These are phyloP conservation scores for Drosophila demipolita DNA, from an alignment of 2,888 invertebrate genomes.

Conservation along the genomic window DNA sequence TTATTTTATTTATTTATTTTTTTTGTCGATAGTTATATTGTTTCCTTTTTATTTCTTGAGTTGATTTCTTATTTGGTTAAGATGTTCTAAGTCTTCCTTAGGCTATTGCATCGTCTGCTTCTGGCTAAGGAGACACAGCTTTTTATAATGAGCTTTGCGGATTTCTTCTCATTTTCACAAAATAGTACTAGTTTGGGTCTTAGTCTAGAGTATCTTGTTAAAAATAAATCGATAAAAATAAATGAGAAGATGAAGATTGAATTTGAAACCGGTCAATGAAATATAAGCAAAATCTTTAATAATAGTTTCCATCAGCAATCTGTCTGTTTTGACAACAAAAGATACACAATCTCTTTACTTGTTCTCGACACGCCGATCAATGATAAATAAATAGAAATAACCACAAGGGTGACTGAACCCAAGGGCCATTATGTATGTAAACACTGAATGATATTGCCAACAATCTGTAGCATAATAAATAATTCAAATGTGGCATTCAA, in stretches of 20 bases:
- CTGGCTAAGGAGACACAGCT: background rate
- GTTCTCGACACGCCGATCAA: background rate
- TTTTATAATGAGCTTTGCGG: background rate
- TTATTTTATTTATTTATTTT: background rate
- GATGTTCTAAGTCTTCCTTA: background rate
- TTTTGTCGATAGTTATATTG: background rate
- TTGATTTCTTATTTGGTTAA: background rate
- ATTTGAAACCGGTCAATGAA: background rate
- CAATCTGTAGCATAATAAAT: conserved; percentile 28
- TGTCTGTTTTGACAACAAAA: background rate
- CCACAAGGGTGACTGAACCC: background rate
- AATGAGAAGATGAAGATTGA: background rate
- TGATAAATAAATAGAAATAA: background rate
- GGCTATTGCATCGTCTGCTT: background rate
- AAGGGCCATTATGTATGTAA: conserved; percentile 8
- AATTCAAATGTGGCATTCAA: conserved; percentile 39
- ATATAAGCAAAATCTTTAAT: background rate
- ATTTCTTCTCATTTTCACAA: background rate
- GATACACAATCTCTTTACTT: background rate
- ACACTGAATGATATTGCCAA: conserved; percentile 18
- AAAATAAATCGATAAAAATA: background rate
- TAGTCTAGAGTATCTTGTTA: background rate
- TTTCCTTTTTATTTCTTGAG: background rate
- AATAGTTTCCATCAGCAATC: background rate
- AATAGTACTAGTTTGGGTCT: background rate